phyloP scores from a whole-genome alignment of 2,113 vertebrate species.

The Platysternon megacephalum region DNA sequence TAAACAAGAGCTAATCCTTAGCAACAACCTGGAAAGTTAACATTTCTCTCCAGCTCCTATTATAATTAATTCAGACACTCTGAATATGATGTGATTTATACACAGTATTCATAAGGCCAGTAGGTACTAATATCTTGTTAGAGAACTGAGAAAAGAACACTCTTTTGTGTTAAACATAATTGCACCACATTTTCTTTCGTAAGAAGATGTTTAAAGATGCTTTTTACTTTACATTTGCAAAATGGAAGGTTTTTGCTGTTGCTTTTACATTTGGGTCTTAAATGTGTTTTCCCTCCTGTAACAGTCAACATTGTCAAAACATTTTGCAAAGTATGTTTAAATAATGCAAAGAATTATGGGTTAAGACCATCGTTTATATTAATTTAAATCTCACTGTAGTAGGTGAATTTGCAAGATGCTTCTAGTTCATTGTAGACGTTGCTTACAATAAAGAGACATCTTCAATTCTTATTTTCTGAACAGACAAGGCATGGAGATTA shows the following conservation, averaged over 20 bases:
- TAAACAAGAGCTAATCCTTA: conserved; percentile 75
- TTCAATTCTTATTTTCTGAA: conserved; percentile 32
- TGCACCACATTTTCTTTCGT: conserved; percentile 54
- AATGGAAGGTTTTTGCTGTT: conserved; percentile 52
- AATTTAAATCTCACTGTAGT: conserved; percentile 62
- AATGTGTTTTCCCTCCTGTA: conserved; percentile 57
- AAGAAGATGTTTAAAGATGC: conserved; percentile 62
- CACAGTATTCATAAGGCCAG: conserved; percentile 51
- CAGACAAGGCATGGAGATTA: background rate
- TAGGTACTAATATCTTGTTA: conserved; percentile 63
- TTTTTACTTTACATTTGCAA: conserved; percentile 62
- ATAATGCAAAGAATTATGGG: conserved; percentile 45
- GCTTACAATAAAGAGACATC: conserved; percentile 39
- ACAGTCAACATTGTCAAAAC: conserved; percentile 64
- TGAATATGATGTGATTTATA: conserved; percentile 64
- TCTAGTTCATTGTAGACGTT: conserved; percentile 55
- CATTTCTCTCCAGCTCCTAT: conserved; percentile 55
- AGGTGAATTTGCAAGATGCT: conserved; percentile 65
- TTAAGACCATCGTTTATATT: conserved; percentile 60
- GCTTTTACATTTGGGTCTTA: conserved; percentile 67
- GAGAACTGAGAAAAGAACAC: conserved; percentile 50
- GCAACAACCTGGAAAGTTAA: conserved; percentile 69
- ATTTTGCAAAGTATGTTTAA: conserved; percentile 59
- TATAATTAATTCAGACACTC: conserved; percentile 65
- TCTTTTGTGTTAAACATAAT: conserved; percentile 52